These are phyloP conservation scores for Cettia cetti DNA, from an alignment of 2,113 vertebrate species.

Conservation along the genomic window DNA sequence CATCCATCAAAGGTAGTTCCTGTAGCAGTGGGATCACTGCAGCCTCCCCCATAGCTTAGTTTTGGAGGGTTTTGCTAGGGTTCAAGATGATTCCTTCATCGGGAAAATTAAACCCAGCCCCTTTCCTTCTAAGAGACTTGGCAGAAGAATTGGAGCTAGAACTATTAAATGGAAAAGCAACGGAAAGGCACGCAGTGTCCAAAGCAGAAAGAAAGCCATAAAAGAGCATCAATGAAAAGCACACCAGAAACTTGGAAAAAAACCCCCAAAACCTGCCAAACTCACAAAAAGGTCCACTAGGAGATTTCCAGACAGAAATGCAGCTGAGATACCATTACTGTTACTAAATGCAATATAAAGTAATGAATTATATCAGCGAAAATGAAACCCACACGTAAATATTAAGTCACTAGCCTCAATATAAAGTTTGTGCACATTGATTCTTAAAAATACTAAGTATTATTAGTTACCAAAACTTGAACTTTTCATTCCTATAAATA, in stretches of 20 bases:
- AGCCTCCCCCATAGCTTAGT: not conserved
- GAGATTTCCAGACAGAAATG: not conserved
- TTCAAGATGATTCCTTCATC: not conserved
- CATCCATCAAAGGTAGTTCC: not conserved
- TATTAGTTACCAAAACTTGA: not conserved
- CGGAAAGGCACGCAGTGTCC: not conserved
- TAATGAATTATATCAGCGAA: not conserved
- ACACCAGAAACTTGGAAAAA: not conserved
- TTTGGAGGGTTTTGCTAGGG: constrained; percentile 1
- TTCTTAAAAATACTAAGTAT: not conserved
- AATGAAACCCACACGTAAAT: not conserved
- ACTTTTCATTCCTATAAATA: not conserved
- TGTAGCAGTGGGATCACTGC: not conserved
- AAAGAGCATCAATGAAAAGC: constrained; percentile 2
- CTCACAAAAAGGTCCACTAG: not conserved
- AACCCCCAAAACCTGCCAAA: accelerated
- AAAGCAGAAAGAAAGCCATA: not conserved
- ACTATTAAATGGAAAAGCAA: not conserved
- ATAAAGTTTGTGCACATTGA: not conserved
- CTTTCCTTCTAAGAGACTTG: not conserved
- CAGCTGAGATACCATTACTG: not conserved
- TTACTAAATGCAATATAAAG: not conserved
- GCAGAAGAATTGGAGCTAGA: not conserved
- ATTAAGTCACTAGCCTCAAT: not conserved
- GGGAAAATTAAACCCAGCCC: not conserved